Percentiles rank a stretch among this genome's conserved stretches.
Conservation (phyloP, 2,797 vertebrate genomes). For the Characodon lateralis region DNA sequence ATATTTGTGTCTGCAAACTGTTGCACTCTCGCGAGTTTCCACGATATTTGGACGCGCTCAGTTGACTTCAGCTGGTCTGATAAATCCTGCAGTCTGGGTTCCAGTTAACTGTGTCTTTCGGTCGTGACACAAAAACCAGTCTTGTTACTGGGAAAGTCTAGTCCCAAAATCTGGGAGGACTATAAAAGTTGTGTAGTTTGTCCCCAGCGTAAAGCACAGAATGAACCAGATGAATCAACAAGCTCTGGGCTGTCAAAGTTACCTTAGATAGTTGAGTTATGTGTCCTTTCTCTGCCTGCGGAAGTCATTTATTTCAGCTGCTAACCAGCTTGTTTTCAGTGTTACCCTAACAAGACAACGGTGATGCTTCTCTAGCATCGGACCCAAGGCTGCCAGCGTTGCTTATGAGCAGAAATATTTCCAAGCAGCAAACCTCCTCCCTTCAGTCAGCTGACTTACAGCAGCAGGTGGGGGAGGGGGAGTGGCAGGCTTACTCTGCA, state of each 20-base stretch:
- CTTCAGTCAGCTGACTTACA: neutral
- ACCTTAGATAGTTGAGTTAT: neutral
- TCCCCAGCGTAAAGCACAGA: too few species aligned
- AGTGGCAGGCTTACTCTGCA: neutral
- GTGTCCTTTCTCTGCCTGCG: too few species aligned
- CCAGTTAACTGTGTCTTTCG: neutral
- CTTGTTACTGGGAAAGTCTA: neutral
- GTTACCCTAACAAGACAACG: neutral
- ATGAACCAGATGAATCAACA: neutral
- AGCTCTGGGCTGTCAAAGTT: neutral
- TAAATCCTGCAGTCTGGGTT: too few species aligned
- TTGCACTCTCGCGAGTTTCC: too few species aligned
- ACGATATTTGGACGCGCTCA: too few species aligned
- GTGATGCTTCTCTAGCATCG: neutral
- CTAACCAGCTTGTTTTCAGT: too few species aligned
- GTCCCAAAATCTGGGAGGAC: neutral
- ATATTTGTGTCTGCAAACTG: too few species aligned
- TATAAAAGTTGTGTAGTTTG: too few species aligned
- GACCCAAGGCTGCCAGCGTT: too few species aligned
- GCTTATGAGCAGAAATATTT: neutral
- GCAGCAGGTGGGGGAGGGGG: neutral
- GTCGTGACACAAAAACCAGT: neutral
- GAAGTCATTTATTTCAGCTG: too few species aligned
- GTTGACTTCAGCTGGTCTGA: too few species aligned
- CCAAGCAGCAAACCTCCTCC: neutral